phyloP scores from a whole-genome alignment of 2,797 vertebrate genomes.

The Cyclura pinguis region DNA sequence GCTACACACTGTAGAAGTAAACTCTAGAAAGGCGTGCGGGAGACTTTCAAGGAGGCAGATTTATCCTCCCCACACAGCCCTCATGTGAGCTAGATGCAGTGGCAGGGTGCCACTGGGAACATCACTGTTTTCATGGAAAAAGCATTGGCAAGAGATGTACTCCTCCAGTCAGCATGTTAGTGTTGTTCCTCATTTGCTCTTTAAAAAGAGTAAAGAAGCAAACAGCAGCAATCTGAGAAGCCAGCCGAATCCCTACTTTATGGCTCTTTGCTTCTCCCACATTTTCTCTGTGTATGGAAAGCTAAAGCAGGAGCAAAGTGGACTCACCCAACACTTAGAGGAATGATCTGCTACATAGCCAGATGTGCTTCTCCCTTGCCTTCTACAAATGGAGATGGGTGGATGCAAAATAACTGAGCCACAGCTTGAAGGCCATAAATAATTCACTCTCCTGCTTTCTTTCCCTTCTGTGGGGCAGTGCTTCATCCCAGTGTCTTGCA shows the following conservation, averaged over 20 bases:
- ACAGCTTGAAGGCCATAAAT: neutral
- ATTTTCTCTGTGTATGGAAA: neutral
- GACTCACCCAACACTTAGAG: neutral
- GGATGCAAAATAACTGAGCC: neutral
- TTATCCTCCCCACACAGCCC: too few relatives aligned
- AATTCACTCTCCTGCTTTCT: neutral
- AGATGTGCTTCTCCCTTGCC: neutral
- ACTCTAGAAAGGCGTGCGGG: too few relatives aligned
- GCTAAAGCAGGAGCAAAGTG: neutral
- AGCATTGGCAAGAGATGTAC: neutral
- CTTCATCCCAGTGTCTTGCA: neutral
- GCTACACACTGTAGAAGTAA: neutral
- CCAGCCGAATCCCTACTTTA: neutral
- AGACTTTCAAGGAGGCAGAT: too few relatives aligned
- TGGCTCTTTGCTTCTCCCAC: neutral
- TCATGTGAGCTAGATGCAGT: too few relatives aligned
- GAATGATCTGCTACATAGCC: neutral
- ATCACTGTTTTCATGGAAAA: neutral
- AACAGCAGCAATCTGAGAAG: neutral
- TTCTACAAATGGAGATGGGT: neutral
- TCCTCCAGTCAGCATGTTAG: neutral
- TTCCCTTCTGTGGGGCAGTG: neutral
- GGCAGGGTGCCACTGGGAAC: neutral
- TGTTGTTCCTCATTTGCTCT: neutral
- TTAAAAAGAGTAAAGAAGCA: neutral